Evolutionary conservation across 2,113 vertebrate species (phyloP).

Genomic region (Cacatua alba): DNA sequence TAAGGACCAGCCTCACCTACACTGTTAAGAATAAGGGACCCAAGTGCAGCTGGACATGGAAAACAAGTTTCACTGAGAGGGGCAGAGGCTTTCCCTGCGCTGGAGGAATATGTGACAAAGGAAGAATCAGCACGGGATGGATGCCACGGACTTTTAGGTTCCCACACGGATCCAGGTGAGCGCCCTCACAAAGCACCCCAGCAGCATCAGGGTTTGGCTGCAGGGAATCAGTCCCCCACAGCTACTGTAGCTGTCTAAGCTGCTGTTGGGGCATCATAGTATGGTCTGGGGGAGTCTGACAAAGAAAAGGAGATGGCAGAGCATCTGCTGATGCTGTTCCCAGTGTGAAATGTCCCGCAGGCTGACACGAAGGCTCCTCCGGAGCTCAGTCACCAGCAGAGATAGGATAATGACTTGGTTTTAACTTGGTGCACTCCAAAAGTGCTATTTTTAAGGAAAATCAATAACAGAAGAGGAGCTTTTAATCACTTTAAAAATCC

Average conservation of each 20-base stretch:
- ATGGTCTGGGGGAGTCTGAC: background rate
- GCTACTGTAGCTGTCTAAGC: background rate
- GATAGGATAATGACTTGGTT: background rate
- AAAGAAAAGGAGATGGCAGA: background rate
- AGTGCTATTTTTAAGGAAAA: background rate
- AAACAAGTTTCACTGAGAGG: background rate
- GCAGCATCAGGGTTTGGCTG: background rate
- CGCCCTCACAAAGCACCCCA: accelerated
- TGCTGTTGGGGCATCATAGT: background rate
- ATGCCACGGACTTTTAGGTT: background rate
- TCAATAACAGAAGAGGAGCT: background rate
- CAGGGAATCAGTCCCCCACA: background rate
- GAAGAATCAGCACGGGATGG: background rate
- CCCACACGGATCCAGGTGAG: background rate
- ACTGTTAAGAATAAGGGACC: background rate
- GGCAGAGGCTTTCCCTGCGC: background rate
- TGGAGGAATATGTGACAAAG: background rate
- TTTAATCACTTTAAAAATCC: background rate
- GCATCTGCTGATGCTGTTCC: background rate
- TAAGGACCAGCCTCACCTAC: background rate
- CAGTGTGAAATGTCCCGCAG: background rate
- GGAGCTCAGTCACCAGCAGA: background rate
- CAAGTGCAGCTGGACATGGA: background rate
- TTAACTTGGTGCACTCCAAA: background rate
- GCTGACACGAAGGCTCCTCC: background rate